phyloP scores from a whole-genome alignment of 2,113 vertebrate genomes.

The Theristicus caerulescens region DNA sequence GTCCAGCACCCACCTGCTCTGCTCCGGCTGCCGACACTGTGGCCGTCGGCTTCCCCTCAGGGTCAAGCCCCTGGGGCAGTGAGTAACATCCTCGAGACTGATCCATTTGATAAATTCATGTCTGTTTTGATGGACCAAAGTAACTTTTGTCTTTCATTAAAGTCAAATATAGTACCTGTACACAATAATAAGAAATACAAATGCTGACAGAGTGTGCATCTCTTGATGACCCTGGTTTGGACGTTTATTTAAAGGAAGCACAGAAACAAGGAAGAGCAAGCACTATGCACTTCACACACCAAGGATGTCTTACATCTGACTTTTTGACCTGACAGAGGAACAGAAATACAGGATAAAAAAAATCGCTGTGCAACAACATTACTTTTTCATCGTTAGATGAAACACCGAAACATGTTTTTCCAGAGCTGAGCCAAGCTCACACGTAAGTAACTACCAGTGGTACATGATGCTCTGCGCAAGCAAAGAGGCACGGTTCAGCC shows the following conservation, averaged over 20 bases:
- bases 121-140: not conserved
- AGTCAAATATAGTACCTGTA: not conserved
- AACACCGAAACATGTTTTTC: too few relatives aligned
- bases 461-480: not conserved
- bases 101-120: not conserved
- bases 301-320: not conserved
- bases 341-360: not conserved
- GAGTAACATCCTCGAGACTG: not conserved
- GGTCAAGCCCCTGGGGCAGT: not conserved
- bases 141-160: not conserved
- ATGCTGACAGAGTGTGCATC: not conserved
- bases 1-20: not conserved
- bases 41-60: too few relatives aligned
- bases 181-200: not conserved
- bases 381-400: not conserved
- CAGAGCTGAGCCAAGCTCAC: not conserved
- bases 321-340: not conserved
- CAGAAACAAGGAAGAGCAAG: not conserved
- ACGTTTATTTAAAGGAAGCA: constrained; percentile 34
- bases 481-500: fast-evolving
- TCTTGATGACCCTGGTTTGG: not conserved
- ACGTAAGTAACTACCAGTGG: fast-evolving
- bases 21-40: fast-evolving
- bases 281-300: not conserved
- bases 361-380: not conserved